Percentiles rank a stretch among this genome's conserved stretches.
These are phyloP conservation scores for Thelaira solivaga DNA, from an alignment of 2,888 invertebrate genomes.

Conservation along the genomic window DNA sequence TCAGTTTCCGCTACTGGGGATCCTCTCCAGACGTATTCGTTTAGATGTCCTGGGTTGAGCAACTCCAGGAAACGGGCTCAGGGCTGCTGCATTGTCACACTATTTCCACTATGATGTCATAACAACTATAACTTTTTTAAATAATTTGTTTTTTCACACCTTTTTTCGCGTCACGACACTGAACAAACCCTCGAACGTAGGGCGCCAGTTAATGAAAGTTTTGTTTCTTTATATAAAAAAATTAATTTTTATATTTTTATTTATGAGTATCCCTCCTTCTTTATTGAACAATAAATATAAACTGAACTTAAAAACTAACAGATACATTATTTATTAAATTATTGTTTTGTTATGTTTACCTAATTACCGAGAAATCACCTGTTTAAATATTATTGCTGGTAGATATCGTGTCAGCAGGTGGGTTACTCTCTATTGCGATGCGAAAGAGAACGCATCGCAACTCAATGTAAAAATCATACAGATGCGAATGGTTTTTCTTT, in stretches of 20 bases:
- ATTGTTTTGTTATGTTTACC: background rate
- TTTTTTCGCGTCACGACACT: background rate
- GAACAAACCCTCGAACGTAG: too few relatives aligned
- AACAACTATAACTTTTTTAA: background rate
- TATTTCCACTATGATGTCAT: background rate
- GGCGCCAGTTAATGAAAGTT: background rate
- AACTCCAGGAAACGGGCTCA: too few relatives aligned
- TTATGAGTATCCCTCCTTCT: background rate
- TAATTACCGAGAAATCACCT: background rate
- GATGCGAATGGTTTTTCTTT: too few relatives aligned
- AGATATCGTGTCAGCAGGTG: background rate
- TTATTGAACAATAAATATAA: background rate
- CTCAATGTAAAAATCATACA: too few relatives aligned
- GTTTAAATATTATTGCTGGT: background rate
- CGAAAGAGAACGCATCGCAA: too few relatives aligned
- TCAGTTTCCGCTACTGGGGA: background rate
- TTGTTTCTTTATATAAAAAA: background rate
- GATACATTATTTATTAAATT: background rate
- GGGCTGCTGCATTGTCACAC: too few relatives aligned
- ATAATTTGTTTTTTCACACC: background rate
- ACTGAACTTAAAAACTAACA: background rate
- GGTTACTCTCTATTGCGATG: too few relatives aligned
- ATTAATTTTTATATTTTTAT: background rate
- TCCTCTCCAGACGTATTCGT: background rate
- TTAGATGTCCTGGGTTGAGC: background rate